Base-by-base conservation (phyloP, 2,113 vertebrate genomes). In the Struthio camelus region DNA sequence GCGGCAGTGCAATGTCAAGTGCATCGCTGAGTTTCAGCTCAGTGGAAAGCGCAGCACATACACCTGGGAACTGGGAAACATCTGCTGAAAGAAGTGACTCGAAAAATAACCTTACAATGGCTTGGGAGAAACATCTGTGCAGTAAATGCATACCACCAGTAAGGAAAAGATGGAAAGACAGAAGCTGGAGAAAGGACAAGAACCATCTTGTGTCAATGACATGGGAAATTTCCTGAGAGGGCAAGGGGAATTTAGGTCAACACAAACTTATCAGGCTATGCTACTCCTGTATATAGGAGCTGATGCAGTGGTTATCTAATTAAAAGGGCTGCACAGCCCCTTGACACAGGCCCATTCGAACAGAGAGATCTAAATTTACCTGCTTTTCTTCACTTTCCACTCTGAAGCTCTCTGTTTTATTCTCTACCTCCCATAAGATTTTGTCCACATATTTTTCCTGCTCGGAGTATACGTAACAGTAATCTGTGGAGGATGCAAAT, bases 81-180 rank as follows among this genome's bases (percentile, higher is more conserved):
- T 97, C 98, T 98, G 97, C 76, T 97, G 93, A 95, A 90, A 95
- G 97, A 98, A 97, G 85, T 94, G 96, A 95, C 81, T 98, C 96
- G 96, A 98, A 97, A 98, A 98, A 97, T 97, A 97, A 97, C 89
- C 92, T 95, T 95, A 67, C 80, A 76, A 50, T 96, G 90, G 93
- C 97, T 96, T 80, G 94, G 89, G 91, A 97, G 91, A 95, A 98
- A 97, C 97, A 98, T 97, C 97, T 98, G 98, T 96, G 95, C 89
- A 93, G 53, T 73, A 75, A 85, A 90, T 44, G 42, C 81, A 87
- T 20, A 27, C 71, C 92, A 96, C 92, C 96, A 75, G 89, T 34
- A 58, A 17, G 23, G 94, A 80, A 13, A 44, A 53, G 79, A 91
- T 42, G 87, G 91, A 59, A 85, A 72, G 56, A 23, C 7, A 73